Base-by-base conservation (phyloP, 2,888 invertebrate species). In the Alviniconcha strummeri region DNA sequence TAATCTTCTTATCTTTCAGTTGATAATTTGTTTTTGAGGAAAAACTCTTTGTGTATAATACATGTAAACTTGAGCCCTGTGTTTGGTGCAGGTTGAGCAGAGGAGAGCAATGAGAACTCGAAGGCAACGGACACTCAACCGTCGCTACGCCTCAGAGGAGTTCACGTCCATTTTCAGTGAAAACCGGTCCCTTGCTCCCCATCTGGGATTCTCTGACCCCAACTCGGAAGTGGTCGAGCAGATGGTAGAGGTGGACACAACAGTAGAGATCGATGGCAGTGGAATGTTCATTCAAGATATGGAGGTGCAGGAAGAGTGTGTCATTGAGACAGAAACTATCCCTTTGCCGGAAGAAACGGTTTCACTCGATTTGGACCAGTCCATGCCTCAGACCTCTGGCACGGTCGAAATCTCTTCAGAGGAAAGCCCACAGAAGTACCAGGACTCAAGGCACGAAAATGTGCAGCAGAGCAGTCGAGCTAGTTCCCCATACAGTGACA, bases 61-160 rank as follows among this genome's bases (percentile, higher is more conserved):
- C 36, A 36, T 36, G 36, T 36, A 3, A 36, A 36, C 36, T 36
- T 36, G 36, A 36, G 36, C 36, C 36, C 36, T 36, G 36, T 36
- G 36, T 36, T 36, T 36, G 36, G 36, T 9, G 19, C 71, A 86
- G 86, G 86, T 86, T 8, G 86, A 90, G 89, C 93, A 93, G 88
- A 91, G 92, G 81, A 90, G 90, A 77, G 89, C 90, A 77, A 86
- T 92, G 71, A 86, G 93, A 71, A 85, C 94, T 55, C 86, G 93
- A 67, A 84, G 94, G 36, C 92, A 93, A 83, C 89, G 94, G 76
- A 93, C 93, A 17, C 85, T 93, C 55, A 94, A 93, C 87, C 91
- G 89, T 75, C 91, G 92, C 85, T 94, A 93, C 86, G 88, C 91
- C 57, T 94, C 94, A 0, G 93, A 92, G 81, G 94, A 94, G 84